These are phyloP conservation scores for Andrena chrysosceles DNA, from an alignment of 2,888 invertebrate species.

Conservation along the genomic window DNA sequence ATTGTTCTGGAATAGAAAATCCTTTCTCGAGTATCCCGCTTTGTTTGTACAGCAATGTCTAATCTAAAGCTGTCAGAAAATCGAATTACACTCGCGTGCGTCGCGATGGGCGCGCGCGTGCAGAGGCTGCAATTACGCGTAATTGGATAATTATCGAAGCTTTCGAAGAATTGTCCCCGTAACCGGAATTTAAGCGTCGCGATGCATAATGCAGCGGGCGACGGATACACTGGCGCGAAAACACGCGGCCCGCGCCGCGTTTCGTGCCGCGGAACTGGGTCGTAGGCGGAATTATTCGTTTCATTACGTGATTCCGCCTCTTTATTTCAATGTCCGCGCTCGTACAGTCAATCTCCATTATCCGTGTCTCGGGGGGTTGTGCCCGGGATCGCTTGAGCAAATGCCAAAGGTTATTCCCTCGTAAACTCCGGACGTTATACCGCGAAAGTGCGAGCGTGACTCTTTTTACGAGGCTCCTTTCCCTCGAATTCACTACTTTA, in stretches of 20 bases:
- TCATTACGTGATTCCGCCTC: constrained; percentile 57
- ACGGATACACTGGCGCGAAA: background rate
- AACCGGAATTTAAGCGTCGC: constrained; percentile 46
- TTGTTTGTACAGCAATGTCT: too few species aligned
- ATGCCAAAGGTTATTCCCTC: constrained; percentile 61
- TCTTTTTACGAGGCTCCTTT: constrained; percentile 44
- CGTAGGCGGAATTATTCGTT: constrained; percentile 51
- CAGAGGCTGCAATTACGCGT: constrained; percentile 15
- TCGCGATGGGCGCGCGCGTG: background rate
- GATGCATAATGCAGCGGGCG: constrained; percentile 31
- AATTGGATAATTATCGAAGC: constrained; percentile 48
- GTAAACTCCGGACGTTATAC: constrained; percentile 49
- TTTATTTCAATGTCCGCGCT: constrained; percentile 59
- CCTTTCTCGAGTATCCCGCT: background rate
- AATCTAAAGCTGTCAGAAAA: constrained; percentile 15
- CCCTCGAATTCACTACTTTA: constrained; percentile 18
- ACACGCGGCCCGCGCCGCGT: constrained; percentile 9
- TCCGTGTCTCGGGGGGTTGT: constrained; percentile 46
- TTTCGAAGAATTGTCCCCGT: constrained; percentile 34
- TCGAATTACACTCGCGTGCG: constrained; percentile 18
- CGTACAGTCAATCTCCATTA: constrained; percentile 60
- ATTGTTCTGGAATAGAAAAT: background rate
- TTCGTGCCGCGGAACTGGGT: constrained; percentile 47
- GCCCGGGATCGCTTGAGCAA: constrained; percentile 53
- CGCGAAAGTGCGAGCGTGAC: constrained; percentile 12